Evolutionary conservation across 2,113 vertebrate genomes (phyloP), one percentile per base, ranked within the genome.

Genomic region (Mesocricetus auratus): DNA sequence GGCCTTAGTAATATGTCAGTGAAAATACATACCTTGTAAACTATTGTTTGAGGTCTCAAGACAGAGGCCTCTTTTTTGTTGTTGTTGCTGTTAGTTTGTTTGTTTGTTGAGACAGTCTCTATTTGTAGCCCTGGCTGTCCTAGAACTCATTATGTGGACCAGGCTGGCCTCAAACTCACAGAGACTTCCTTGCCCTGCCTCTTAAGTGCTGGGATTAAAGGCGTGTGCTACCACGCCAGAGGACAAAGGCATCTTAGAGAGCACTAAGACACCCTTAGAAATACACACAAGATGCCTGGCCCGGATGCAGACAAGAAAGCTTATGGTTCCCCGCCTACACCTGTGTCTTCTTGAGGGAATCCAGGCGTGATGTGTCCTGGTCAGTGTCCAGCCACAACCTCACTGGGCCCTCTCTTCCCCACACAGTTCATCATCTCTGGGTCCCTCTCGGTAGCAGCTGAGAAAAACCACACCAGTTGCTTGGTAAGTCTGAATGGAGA

Each of bases 361-460:
- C 71, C n/a, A 29, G 81, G 39, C 24, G 36, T 7, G 9, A 42
- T 15, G 16, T 36, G 33, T 22, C 66, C 86, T 68, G 39, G 22
- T 4, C 42, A 13, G 24, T 5, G 19, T 17, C 82, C 3, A 0
- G 31, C 29, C 3, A 0, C 53, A 81, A 73, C 66, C 93, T 89
- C 88, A 95, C 0, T 4, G 2, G 17, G 7, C 16, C 22, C 6
- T 64, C 22, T 69, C 47, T 95, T 60, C 47, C 33, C 83, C 50
- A 64, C 33, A 31, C 95, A 98, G 98, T 98, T 97, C 79, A 75
- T 97, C 96, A 92, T 97, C 79, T 97, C 98, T 0, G 97, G 97
- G 42, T 97, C 97, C 42, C 94, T 98, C 42, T 98, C 97, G 0
- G 97, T 98, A 81, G 96, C 96, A 13, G 96, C 98, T 0, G 96